phyloP scores from a whole-genome alignment of 2,113 vertebrate genomes.

The Dunckerocampus dactyliophorus region DNA sequence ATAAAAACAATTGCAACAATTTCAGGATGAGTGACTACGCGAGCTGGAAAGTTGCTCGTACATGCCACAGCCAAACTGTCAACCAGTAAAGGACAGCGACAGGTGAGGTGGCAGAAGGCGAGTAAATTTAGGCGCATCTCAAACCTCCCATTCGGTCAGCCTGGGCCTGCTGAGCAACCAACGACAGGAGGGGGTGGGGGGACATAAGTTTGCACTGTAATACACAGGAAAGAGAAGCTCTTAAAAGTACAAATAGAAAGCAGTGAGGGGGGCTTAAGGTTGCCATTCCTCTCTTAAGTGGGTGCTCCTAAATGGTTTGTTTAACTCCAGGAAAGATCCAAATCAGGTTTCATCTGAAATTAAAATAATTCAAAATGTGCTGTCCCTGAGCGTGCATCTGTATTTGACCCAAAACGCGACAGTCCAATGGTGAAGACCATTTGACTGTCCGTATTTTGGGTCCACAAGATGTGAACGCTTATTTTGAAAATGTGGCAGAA shows the following conservation, averaged over 20 bases:
- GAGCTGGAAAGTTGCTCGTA: constrained; percentile 47
- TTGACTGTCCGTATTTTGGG: too few species aligned
- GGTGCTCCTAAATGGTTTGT: not conserved
- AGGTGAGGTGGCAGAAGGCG: constrained; percentile 55
- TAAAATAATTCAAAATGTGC: too few species aligned
- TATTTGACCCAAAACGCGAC: not conserved
- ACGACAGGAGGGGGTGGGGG: not conserved
- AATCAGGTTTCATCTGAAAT: too few species aligned
- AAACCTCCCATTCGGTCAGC: constrained; percentile 33
- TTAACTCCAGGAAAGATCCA: not conserved
- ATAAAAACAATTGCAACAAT: too few species aligned
- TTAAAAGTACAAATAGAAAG: not conserved
- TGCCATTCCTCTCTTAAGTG: not conserved
- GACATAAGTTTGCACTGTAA: not conserved
- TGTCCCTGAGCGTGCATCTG: not conserved
- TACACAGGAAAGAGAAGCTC: not conserved
- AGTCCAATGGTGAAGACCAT: constrained; percentile 18
- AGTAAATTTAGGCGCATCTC: constrained; percentile 65
- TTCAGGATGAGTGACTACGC: constrained; percentile 15
- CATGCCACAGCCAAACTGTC: constrained; percentile 55
- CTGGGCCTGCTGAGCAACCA: constrained; percentile 9
- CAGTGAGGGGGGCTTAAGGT: too few species aligned
- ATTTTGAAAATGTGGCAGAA: constrained; percentile 24
- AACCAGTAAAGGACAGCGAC: constrained; percentile 61
- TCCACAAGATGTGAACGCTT: constrained; percentile 11